phyloP scores from a whole-genome alignment of 2,888 invertebrate genomes.

The Thecophora atra region DNA sequence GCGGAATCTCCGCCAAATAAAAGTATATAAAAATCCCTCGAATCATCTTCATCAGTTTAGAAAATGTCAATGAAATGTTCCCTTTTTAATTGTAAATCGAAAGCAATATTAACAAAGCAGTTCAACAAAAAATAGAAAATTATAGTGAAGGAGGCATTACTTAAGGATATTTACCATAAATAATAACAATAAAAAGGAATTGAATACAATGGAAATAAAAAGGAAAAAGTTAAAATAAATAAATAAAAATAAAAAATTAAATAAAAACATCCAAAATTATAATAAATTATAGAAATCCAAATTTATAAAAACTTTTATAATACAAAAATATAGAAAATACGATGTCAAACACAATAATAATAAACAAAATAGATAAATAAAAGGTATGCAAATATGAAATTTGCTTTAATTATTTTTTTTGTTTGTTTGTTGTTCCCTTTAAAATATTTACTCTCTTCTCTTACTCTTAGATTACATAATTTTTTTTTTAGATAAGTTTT shows the following conservation, averaged over 20 bases:
- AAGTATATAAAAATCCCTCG: too few species aligned
- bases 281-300: not conserved
- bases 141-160: not conserved
- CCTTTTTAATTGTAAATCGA: too few species aligned
- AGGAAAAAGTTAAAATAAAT: not conserved
- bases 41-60: too few species aligned
- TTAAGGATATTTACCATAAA: too few species aligned
- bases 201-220: not conserved
- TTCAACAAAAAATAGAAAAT: not conserved
- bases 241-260: not conserved
- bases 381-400: slow-evolving; percentile 43
- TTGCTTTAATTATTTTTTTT: slow-evolving; percentile 42
- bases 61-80: too few species aligned
- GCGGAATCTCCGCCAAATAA: too few species aligned
- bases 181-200: not conserved
- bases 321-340: not conserved
- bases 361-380: slow-evolving; percentile 27
- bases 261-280: not conserved
- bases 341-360: slow-evolving; percentile 8
- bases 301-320: not conserved
- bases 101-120: not conserved
- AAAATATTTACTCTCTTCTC: not conserved
- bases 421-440: not conserved
- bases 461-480: not conserved
- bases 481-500: slow-evolving; percentile 40